Evolutionary conservation across 2,888 invertebrate species (phyloP), one percentile per base, ranked within the genome.

Genomic region (Hipparchia sbordonii): DNA sequence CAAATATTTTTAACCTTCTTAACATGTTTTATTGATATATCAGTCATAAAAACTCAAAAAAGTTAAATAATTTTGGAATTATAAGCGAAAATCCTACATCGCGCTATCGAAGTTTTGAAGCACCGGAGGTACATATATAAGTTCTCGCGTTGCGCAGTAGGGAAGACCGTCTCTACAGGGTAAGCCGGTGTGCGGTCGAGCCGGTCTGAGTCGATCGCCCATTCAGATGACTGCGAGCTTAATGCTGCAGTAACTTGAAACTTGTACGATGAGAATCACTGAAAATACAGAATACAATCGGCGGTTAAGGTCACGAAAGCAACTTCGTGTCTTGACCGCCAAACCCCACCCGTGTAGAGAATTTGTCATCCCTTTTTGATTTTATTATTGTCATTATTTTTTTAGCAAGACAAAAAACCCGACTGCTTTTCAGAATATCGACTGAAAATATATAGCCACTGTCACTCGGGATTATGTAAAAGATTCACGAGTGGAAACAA

Each of bases 161-260:
- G 65, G 65, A 66, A 12, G 65, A 39, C 65, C 65, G 65, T 66
- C 65, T 52, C 65, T 66, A 66, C 65, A 52, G 7, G 54, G 65
- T 5, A 39, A 66, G 65, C 65, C 65, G 65, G 65, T 46, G 33
- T 23, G 65, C 52, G 39, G 54, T 52, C 65, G 65, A 39, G 54
- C 65, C 65, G 65, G 65, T 10, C 54, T 0, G 10, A 33, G 12
- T 52, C 65, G 65, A 33, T 52, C 39, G 65, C 52, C 23, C 65
- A n/a, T 33, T 54, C 65, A 52, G 52, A 39, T 54, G 65, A n/a
- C 13, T 13, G 13, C 13, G 7, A 7, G 13, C n/a, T 23, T 23
- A 23, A 23, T 23, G 23, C 23, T 23, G 23, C 23, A 23, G 23
- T 23, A 23, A 23, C 23, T 23, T 23, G 23, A 23, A 23, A 23